Evolutionary conservation across 23 tunicate genomes (phyloP).

Genomic region (Aplidium turbinatum): DNA sequence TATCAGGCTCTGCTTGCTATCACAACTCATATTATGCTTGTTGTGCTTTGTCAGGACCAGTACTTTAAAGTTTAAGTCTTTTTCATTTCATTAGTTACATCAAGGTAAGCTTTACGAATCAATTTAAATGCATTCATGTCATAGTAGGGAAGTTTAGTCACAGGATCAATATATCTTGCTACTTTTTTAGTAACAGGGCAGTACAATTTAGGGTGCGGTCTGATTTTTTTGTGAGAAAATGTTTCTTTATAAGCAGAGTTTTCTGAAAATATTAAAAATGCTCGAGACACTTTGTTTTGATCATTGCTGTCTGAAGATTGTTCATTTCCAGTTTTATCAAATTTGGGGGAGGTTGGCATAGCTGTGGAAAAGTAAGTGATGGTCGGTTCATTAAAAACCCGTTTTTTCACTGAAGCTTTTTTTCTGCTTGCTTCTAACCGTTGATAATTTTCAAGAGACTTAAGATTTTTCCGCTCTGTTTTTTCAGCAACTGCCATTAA

Average conservation of each 20-base stretch:
- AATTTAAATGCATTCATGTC: slow-evolving; percentile 76
- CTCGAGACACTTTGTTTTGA: slow-evolving; percentile 38
- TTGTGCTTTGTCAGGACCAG: no score
- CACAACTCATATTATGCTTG: no score
- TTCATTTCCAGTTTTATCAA: background rate
- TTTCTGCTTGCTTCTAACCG: slow-evolving; percentile 82
- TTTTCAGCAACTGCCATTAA: slow-evolving; percentile 88
- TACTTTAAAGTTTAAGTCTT: no score
- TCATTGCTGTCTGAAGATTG: background rate
- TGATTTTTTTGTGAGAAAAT: slow-evolving; percentile 43
- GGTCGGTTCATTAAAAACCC: slow-evolving; percentile 67
- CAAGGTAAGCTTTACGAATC: slow-evolving; percentile 61
- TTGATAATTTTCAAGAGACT: slow-evolving; percentile 81
- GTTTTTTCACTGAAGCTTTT: slow-evolving; percentile 55
- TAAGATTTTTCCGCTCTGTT: slow-evolving; percentile 82
- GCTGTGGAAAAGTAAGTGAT: slow-evolving; percentile 55
- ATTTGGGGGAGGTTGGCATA: slow-evolving; percentile 35
- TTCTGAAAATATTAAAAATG: slow-evolving; percentile 65
- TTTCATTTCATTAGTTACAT: slow-evolving; percentile 34
- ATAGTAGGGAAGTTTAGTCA: slow-evolving; percentile 89
- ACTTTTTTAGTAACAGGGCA: slow-evolving; percentile 79
- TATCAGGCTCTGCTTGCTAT: no score
- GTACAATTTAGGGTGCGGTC: slow-evolving; percentile 28
- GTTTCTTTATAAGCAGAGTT: slow-evolving; percentile 38
- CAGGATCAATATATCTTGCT: slow-evolving; percentile 72